phyloP scores from a whole-genome alignment of 2,113 vertebrate genomes.

The Vimba vimba region DNA sequence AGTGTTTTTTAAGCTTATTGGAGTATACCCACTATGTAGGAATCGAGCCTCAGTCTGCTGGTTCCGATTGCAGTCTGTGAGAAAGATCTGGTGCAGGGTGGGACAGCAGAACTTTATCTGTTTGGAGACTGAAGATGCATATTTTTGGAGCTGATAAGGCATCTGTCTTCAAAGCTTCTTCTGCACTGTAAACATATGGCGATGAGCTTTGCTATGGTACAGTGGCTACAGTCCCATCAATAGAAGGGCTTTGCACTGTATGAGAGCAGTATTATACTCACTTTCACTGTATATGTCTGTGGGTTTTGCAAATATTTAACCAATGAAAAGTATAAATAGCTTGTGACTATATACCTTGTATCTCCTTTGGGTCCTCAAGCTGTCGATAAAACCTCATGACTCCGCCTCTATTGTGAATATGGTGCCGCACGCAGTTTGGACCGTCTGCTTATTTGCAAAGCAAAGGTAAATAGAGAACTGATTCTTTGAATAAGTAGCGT shows the following conservation, averaged over 20 bases:
- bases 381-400: no score
- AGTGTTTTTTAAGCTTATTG: not conserved
- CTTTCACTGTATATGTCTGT: not conserved
- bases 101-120: conserved; percentile 16
- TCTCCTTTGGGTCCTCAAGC: no score
- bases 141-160: conserved; percentile 39
- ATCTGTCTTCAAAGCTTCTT: conserved; percentile 40
- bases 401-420: no score
- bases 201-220: conserved; percentile 33
- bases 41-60: not conserved
- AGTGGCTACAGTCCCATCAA: conserved; percentile 9
- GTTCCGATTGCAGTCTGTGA: conserved; percentile 5
- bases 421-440: no score
- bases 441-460: no score
- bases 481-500: no score
- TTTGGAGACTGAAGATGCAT: not conserved
- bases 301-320: no score
- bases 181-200: conserved; percentile 45
- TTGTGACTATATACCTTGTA: no score
- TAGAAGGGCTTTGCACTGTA: conserved; percentile 28
- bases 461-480: no score
- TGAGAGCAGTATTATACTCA: not conserved
- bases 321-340: no score
- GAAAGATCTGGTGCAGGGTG: conserved; percentile 2
- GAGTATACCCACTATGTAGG: not conserved